These are phyloP conservation scores for Eulemur mongoz DNA, from an alignment of 2,797 vertebrate genomes.

Conservation along the genomic window DNA sequence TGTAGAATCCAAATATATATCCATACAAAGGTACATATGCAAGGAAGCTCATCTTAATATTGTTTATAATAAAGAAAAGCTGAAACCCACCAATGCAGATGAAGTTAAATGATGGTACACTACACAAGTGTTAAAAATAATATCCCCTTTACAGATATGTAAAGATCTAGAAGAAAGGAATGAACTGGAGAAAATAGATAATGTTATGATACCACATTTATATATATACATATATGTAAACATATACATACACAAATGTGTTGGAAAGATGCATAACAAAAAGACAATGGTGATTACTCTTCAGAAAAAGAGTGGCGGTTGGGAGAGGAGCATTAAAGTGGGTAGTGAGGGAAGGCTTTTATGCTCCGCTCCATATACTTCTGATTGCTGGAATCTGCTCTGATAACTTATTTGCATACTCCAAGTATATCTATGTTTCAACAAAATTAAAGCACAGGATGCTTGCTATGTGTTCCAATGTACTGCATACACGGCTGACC, in stretches of 20 bases:
- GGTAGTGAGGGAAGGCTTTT: not conserved
- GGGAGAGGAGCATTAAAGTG: not conserved
- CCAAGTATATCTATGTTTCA: not conserved
- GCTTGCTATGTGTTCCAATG: rapidly evolving
- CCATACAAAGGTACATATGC: not conserved
- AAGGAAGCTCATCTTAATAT: not conserved
- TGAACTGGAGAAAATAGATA: not conserved
- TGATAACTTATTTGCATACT: not conserved
- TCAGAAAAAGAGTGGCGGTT: not conserved
- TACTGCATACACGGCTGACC: rapidly evolving
- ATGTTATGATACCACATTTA: not conserved
- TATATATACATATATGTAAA: not conserved
- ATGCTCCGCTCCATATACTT: not conserved
- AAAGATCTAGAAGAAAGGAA: not conserved
- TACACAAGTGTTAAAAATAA: not conserved
- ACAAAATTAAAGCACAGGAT: not conserved
- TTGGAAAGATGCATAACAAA: not conserved
- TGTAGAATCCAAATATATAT: not conserved
- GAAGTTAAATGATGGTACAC: not conserved
- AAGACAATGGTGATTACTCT: not conserved
- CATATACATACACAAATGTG: not conserved
- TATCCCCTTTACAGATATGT: not conserved
- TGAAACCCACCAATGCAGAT: not conserved
- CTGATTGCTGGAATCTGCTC: not conserved
- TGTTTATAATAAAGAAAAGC: not conserved